Conservation (phyloP, 2,888 invertebrate genomes). For the Aspidiotus rigidus region DNA sequence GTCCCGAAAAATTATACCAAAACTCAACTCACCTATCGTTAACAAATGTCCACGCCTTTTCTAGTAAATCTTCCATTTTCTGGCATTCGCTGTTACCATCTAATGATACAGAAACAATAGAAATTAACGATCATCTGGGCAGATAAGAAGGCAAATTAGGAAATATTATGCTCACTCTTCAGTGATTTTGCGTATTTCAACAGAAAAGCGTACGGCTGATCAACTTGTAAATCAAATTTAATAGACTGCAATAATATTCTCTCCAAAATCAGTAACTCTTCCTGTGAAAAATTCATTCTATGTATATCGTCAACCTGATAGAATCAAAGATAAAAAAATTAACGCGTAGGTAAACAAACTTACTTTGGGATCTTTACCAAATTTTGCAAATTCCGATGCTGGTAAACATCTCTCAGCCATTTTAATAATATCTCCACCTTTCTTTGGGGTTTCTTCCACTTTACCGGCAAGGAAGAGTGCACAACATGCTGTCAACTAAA, state of each 20-base stretch:
- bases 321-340: background rate
- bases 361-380: constrained; percentile 91
- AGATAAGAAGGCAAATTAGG: no score
- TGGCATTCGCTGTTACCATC: constrained; percentile 62
- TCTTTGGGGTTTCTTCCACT: constrained; percentile 99
- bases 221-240: constrained; percentile 95
- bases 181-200: constrained; percentile 88
- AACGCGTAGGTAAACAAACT: constrained; percentile 39
- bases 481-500: constrained; percentile 81
- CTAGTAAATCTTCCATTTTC: constrained; percentile 93
- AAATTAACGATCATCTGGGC: no score
- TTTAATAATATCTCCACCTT: constrained; percentile 93
- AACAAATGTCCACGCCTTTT: constrained; percentile 99
- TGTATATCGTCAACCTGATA: background rate
- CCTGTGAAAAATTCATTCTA: constrained; percentile 43
- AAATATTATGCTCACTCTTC: constrained; percentile 52
- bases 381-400: constrained; percentile 74
- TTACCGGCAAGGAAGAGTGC: constrained; percentile 96
- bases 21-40: constrained; percentile 69
- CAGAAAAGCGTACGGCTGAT: constrained; percentile 91
- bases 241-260: constrained; percentile 93
- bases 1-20: constrained; percentile 6
- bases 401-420: constrained; percentile 71
- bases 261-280: constrained; percentile 85
- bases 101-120: background rate